phyloP scores from a whole-genome alignment of 2,797 vertebrate species.

The Halcyon smyrnensis region DNA sequence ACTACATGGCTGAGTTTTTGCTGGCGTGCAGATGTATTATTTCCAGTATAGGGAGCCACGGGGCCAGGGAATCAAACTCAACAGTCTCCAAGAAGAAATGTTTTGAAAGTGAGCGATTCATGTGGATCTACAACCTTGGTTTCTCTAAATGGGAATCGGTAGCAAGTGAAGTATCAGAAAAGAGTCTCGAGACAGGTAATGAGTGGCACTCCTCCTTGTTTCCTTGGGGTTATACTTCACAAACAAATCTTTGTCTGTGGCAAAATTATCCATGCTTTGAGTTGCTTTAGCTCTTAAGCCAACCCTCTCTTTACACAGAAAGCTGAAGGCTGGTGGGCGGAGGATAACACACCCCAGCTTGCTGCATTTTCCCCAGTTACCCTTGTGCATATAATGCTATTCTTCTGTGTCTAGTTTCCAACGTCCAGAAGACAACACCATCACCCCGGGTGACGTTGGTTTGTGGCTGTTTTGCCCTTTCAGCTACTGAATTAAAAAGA shows the following conservation, averaged over 20 bases:
- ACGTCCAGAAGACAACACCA: not conserved
- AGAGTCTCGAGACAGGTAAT: too few species aligned
- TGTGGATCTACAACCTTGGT: not conserved
- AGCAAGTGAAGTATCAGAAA: not conserved
- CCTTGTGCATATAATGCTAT: fast-evolving
- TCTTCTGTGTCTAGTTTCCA: not conserved
- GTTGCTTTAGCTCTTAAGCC: not conserved
- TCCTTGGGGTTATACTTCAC: not conserved
- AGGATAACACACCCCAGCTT: fast-evolving
- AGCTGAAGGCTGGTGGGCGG: not conserved
- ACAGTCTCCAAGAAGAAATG: not conserved
- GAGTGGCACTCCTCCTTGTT: not conserved
- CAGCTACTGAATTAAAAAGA: not conserved
- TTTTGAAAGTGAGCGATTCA: not conserved
- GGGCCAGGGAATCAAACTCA: not conserved
- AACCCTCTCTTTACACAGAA: fast-evolving
- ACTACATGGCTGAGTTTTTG: not conserved
- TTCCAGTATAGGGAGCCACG: not conserved
- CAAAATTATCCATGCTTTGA: not conserved
- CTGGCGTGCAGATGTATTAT: not conserved
- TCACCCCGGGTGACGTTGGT: fast-evolving
- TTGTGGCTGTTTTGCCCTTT: not conserved
- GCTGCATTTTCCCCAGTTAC: not conserved
- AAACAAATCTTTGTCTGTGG: not conserved
- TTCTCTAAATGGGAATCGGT: not conserved